Conservation (phyloP, 2,888 invertebrate genomes). For the Eupithecia centaureata region DNA sequence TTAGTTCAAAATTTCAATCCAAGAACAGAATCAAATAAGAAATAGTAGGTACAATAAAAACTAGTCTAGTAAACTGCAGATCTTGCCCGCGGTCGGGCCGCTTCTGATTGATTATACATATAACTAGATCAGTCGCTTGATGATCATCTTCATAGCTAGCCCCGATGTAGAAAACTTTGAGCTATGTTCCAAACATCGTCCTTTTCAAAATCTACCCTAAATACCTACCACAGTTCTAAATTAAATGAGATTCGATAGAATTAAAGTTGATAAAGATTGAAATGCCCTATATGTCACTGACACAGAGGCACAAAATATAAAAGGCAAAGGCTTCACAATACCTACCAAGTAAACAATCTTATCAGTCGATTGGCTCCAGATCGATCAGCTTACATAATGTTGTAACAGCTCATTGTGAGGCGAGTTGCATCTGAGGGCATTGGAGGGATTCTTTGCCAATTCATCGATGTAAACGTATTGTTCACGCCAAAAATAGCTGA, state of each 20-base stretch:
- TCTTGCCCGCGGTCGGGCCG: too few species aligned
- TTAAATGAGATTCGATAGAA: neutral
- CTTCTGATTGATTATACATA: too few species aligned
- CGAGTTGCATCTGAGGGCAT: conserved; percentile 14
- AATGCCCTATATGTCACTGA: neutral
- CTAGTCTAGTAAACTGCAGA: too few species aligned
- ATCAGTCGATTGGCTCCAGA: conserved; percentile 14
- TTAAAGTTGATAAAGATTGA: neutral
- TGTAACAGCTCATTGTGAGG: conserved; percentile 29
- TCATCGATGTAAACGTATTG: neutral
- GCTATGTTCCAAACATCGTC: too few species aligned
- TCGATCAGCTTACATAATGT: conserved; percentile 18
- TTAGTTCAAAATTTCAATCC: too few species aligned
- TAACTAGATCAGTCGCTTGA: too few species aligned
- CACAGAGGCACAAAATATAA: neutral
- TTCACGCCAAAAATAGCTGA: neutral
- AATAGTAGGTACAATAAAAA: too few species aligned
- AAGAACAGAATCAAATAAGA: too few species aligned
- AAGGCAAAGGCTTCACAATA: neutral
- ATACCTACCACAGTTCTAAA: too few species aligned
- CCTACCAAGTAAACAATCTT: conserved; percentile 14
- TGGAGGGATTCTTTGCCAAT: conserved; percentile 21
- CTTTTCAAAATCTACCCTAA: too few species aligned
- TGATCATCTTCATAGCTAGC: too few species aligned
- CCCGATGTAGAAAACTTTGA: too few species aligned